phyloP scores from a whole-genome alignment of 1,140 invertebrate species.

The Anadara kagoshimensis region DNA sequence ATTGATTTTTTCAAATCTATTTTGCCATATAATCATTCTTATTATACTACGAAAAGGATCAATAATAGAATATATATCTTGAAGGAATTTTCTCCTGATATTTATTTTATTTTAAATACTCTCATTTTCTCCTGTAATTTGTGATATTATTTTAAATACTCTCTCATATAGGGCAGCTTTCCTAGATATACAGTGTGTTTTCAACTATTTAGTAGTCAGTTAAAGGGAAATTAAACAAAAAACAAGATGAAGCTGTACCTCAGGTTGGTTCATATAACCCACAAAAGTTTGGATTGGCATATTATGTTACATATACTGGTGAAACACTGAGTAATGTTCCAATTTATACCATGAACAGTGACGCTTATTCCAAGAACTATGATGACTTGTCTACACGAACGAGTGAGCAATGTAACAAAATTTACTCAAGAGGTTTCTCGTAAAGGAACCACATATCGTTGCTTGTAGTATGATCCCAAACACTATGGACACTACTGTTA shows the following conservation, averaged over 20 bases:
- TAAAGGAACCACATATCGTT: slow-evolving; percentile 1
- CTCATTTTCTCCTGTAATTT: no score
- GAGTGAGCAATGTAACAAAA: slow-evolving; percentile 14
- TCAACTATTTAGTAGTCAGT: not conserved
- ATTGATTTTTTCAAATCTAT: not conserved
- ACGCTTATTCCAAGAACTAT: slow-evolving; percentile 2
- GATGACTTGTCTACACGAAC: not conserved
- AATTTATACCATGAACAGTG: slow-evolving; percentile 9
- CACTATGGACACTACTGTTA: slow-evolving; percentile 15
- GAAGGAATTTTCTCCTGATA: slow-evolving; percentile 15
- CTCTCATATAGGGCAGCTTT: not conserved
- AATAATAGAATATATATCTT: not conserved
- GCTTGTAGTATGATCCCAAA: slow-evolving; percentile 5
- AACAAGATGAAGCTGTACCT: not conserved
- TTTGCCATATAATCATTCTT: not conserved
- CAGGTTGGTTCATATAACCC: slow-evolving; percentile 21
- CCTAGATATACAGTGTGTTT: not conserved
- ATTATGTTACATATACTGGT: slow-evolving; percentile 7
- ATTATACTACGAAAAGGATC: not conserved
- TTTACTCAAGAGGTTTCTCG: slow-evolving; percentile 6
- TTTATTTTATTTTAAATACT: no score
- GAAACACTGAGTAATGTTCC: not conserved
- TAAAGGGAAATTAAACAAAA: not conserved
- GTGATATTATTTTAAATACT: not conserved
- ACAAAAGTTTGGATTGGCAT: slow-evolving; percentile 8